A percentile compares a stretch with the other conserved stretches of the same genome.
Conservation (phyloP, 2,888 invertebrate genomes). For the Seladonia tumulorum region DNA sequence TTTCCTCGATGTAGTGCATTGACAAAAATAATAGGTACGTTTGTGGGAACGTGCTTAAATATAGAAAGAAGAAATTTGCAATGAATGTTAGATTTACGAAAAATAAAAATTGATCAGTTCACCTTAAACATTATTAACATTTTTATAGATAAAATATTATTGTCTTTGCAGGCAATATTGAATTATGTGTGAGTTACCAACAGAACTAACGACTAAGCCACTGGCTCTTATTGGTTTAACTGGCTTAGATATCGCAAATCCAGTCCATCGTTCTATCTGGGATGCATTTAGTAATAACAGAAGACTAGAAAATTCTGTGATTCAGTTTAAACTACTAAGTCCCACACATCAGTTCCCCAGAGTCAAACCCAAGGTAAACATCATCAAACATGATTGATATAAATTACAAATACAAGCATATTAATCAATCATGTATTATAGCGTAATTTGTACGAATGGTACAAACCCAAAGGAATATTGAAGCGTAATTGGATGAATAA, state of each 20-base stretch:
- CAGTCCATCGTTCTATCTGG: constrained; percentile 96
- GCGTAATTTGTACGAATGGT: constrained; percentile 97
- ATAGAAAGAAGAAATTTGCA: not conserved
- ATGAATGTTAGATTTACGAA: not conserved
- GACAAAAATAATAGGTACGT: constrained; percentile 5
- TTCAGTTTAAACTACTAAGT: constrained; percentile 93
- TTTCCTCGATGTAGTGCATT: constrained; percentile 40
- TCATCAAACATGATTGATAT: constrained; percentile 9
- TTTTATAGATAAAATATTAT: constrained; percentile 4
- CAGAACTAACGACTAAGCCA: constrained; percentile 93
- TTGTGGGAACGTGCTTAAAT: not conserved
- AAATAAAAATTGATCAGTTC: not conserved
- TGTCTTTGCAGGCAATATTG: constrained; percentile 24
- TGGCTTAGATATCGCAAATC: constrained; percentile 95
- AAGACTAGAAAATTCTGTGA: constrained; percentile 91
- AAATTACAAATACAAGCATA: not conserved
- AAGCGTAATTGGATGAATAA: constrained; percentile 98
- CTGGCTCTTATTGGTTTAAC: constrained; percentile 94
- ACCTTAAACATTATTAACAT: not conserved
- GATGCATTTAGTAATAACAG: constrained; percentile 95
- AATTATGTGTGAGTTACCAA: constrained; percentile 88
- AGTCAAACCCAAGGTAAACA: constrained; percentile 89
- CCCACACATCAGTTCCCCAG: constrained; percentile 95
- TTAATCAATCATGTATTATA: constrained; percentile 78
- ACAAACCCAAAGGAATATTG: constrained; percentile 96